Evolutionary conservation across 2,888 invertebrate genomes (phyloP), one percentile per base, ranked within the genome.

Genomic region (Drosophila helvetica): DNA sequence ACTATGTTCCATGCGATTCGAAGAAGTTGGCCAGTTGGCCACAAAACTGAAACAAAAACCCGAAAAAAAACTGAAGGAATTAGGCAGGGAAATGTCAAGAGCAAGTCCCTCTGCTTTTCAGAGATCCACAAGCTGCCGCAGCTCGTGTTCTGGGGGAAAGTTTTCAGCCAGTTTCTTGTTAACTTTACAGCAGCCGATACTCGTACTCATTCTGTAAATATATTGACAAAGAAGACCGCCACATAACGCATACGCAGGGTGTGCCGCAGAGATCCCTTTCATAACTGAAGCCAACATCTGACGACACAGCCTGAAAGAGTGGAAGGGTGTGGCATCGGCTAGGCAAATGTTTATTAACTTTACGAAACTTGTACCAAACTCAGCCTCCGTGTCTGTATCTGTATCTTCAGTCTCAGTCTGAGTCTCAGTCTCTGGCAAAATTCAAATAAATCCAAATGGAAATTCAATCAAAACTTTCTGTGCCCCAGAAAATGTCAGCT

Each of bases 331-430:
- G 27, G n/a, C n/a, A n/a, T n/a, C n/a, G n/a, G 46, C 48, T 68
- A 69, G 67, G 79, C 54, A 81, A 82, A 84, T 82, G 70, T 74
- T 78, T 79, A 75, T 77, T 71, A 75, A 75, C 63, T 79, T 79
- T 84, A 63, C 27, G 53, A 52, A 66, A 62, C 63, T 74, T 76
- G 71, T 67, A 42, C 58, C 45, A 48, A 66, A 73, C 15, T 38
- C 38, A 6, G 38, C 4, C 33, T 38, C 2, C 62, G 59, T 75
- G 59, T 27, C 56, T 58, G 25, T 6, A 1, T 25, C 25, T 25
- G 25, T 25, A 25, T 25, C 45, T 33, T 12, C 33, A 19, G 52
- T 9, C 25, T 18, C 46, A 30, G 43, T 42, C 51, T 12, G 12
- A 19, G 52, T 9, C 25, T 18, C 46, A 30, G 43, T 42, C 51